A percentile compares a stretch with the other conserved stretches of the same genome.
These are phyloP conservation scores for Pseudorectes ferrugineus DNA, from an alignment of 2,113 vertebrate species.

Conservation along the genomic window DNA sequence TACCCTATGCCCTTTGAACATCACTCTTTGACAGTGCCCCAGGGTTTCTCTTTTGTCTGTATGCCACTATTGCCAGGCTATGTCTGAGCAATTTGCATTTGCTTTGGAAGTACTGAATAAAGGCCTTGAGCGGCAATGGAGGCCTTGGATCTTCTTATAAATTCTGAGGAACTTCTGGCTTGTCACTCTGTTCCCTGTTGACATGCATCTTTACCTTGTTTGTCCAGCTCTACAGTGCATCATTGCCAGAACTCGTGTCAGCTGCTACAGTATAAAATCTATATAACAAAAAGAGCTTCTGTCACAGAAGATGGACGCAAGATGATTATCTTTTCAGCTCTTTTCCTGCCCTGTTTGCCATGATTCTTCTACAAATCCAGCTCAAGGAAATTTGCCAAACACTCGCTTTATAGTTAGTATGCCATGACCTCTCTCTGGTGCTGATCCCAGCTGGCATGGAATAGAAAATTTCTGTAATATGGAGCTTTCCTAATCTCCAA, in stretches of 20 bases:
- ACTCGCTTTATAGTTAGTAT: neutral
- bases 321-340: neutral
- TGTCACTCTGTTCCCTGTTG: neutral
- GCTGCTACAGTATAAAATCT: neutral
- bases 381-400: neutral
- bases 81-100: neutral
- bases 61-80: neutral
- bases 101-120: neutral
- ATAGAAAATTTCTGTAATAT: neutral
- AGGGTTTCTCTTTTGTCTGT: neutral
- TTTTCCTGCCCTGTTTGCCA: neutral
- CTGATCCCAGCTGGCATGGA: neutral
- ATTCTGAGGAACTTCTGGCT: neutral
- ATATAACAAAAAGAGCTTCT: neutral
- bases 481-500: neutral
- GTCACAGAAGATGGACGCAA: neutral
- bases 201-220: neutral
- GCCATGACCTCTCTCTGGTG: neutral
- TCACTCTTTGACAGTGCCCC: neutral
- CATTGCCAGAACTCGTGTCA: neutral
- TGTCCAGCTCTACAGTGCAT: neutral
- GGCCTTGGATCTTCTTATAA: neutral
- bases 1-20: neutral
- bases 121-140: fast-evolving
- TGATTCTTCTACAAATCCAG: neutral